phyloP scores from a whole-genome alignment of 2,113 vertebrate genomes.

The Hiodon alosoides region DNA sequence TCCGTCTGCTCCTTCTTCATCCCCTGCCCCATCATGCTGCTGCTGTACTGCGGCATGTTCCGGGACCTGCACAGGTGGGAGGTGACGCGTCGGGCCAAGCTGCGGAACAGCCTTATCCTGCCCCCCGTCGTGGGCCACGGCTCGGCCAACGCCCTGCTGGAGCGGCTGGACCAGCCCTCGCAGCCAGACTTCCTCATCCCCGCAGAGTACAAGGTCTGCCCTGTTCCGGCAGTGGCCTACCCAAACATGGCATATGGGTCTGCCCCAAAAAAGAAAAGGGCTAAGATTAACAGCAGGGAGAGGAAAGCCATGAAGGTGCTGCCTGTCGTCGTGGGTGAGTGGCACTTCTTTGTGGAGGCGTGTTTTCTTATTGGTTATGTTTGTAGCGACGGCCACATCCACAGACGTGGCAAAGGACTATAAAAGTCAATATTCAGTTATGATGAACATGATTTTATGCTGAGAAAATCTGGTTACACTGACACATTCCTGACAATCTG shows the following conservation, averaged over 20 bases:
- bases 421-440: too few relatives aligned
- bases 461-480: too few relatives aligned
- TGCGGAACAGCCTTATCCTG: constrained; percentile 63
- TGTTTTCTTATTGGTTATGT: background rate
- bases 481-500: too few relatives aligned
- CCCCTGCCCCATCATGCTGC: constrained; percentile 88
- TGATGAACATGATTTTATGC: too few relatives aligned
- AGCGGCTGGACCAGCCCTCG: constrained; percentile 39
- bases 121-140: constrained; percentile 44
- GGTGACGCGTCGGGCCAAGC: constrained; percentile 72
- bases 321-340: constrained; percentile 87
- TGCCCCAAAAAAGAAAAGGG: constrained; percentile 51
- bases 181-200: constrained; percentile 28
- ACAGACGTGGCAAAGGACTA: background rate
- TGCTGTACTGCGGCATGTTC: constrained; percentile 92
- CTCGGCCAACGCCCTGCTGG: constrained; percentile 40
- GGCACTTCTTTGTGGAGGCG: background rate
- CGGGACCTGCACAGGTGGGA: constrained; percentile 81
- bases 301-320: constrained; percentile 91
- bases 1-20: constrained; percentile 95
- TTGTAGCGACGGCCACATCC: background rate
- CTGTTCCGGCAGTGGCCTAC: constrained; percentile 58
- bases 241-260: constrained; percentile 56
- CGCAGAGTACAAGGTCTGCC: constrained; percentile 41
- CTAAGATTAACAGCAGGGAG: constrained; percentile 83